Percentiles rank a stretch among this genome's conserved stretches.
Conservation (phyloP, 1,140 invertebrate genomes). For the Pararge aegeria region DNA sequence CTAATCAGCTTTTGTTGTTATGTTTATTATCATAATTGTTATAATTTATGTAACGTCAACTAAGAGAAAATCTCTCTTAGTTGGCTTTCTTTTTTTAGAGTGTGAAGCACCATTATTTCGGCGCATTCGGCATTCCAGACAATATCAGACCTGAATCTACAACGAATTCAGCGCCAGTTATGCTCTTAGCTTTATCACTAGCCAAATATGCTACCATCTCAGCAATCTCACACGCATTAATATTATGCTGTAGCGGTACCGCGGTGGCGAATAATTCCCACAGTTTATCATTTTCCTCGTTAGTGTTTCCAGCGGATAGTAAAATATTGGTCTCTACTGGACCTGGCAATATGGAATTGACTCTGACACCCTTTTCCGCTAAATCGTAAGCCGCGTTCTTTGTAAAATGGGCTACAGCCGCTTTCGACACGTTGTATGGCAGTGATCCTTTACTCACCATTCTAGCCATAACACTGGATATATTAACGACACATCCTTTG, state of each 20-base stretch:
- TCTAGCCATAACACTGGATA: constrained; percentile 15
- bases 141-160: constrained; percentile 30
- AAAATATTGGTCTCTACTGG: constrained; percentile 33
- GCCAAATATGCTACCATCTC: constrained; percentile 32
- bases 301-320: constrained; percentile 12
- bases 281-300: constrained; percentile 20
- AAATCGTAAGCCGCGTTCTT: constrained; percentile 36
- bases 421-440: constrained; percentile 19
- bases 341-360: constrained; percentile 39
- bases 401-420: constrained; percentile 34
- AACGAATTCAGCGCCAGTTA: constrained; percentile 34
- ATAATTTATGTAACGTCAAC: too few relatives aligned
- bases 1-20: too few relatives aligned
- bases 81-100: too few relatives aligned
- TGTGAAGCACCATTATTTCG: too few relatives aligned
- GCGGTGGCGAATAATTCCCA: not conserved
- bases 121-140: not conserved
- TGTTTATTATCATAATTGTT: too few relatives aligned
- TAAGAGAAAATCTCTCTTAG: too few relatives aligned
- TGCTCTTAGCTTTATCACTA: constrained; percentile 35
- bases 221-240: constrained; percentile 33
- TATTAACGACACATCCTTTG: constrained; percentile 23
- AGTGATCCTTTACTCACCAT: constrained; percentile 6
- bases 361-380: constrained; percentile 34
- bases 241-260: constrained; percentile 14